phyloP scores from a whole-genome alignment of 2,797 vertebrate genomes.

The Tenualosa ilisha region DNA sequence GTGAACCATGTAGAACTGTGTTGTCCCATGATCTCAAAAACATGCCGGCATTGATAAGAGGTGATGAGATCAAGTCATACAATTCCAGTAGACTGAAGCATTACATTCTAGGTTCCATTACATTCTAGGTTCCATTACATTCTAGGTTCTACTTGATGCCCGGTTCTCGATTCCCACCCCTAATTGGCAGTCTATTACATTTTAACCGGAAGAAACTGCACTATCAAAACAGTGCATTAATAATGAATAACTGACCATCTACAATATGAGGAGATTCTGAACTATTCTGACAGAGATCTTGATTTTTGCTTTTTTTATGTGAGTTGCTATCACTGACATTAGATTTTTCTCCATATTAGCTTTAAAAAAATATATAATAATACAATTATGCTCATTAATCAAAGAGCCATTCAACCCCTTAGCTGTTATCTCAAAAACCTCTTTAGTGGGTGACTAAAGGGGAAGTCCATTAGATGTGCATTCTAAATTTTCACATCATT shows the following conservation, averaged over 20 bases:
- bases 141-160: too few relatives aligned
- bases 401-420: constrained; percentile 42
- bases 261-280: background rate
- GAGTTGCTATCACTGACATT: background rate
- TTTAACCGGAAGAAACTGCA: background rate
- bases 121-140: too few relatives aligned
- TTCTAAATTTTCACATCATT: constrained; percentile 32
- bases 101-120: too few relatives aligned
- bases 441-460: constrained; percentile 39
- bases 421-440: constrained; percentile 38
- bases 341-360: constrained; percentile 41
- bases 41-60: too few relatives aligned
- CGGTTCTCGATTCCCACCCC: too few relatives aligned
- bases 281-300: background rate
- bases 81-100: too few relatives aligned
- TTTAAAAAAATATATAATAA: constrained; percentile 14
- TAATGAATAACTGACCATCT: background rate
- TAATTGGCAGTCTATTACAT: background rate
- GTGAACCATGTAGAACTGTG: too few relatives aligned
- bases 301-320: too few relatives aligned
- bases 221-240: background rate
- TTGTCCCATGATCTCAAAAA: too few relatives aligned
- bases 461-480: constrained; percentile 47
- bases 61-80: too few relatives aligned
- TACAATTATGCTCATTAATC: constrained; percentile 43